Evolutionary conservation across 1,140 invertebrate genomes (phyloP).

Genomic region (Drosophila repleta): DNA sequence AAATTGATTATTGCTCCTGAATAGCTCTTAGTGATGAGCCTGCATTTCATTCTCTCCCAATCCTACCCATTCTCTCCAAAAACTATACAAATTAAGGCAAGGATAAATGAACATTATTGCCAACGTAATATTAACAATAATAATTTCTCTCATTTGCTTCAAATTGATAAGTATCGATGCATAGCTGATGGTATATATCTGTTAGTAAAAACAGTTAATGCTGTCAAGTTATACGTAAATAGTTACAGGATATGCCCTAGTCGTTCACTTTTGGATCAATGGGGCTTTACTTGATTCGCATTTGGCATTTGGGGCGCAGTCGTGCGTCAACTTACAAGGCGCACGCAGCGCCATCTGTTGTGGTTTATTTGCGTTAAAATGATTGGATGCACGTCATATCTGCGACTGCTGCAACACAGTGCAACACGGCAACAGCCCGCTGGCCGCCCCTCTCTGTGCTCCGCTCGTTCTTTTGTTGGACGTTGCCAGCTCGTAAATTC

Average conservation of each 20-base stretch:
- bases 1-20: too few species aligned
- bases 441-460: slow-evolving; percentile 1
- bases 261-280: too few species aligned
- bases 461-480: slow-evolving; percentile 6
- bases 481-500: slow-evolving; percentile 76
- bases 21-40: too few species aligned
- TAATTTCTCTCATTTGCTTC: too few species aligned
- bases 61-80: too few species aligned
- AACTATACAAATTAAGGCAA: not conserved
- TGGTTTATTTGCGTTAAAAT: slow-evolving; percentile 83
- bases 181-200: too few species aligned
- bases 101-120: not conserved
- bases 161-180: too few species aligned
- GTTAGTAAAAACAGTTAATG: too few species aligned
- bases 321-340: slow-evolving; percentile 77
- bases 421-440: not conserved
- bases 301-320: slow-evolving; percentile 36
- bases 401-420: slow-evolving; percentile 38
- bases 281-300: slow-evolving; percentile 1
- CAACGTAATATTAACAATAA: too few species aligned
- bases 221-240: not conserved
- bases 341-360: slow-evolving; percentile 76
- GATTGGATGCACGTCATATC: slow-evolving; percentile 81
- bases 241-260: not conserved
- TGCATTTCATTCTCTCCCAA: too few species aligned